Evolutionary conservation across 2,113 vertebrate genomes (phyloP).

Genomic region (Herpetotheres cachinnans): DNA sequence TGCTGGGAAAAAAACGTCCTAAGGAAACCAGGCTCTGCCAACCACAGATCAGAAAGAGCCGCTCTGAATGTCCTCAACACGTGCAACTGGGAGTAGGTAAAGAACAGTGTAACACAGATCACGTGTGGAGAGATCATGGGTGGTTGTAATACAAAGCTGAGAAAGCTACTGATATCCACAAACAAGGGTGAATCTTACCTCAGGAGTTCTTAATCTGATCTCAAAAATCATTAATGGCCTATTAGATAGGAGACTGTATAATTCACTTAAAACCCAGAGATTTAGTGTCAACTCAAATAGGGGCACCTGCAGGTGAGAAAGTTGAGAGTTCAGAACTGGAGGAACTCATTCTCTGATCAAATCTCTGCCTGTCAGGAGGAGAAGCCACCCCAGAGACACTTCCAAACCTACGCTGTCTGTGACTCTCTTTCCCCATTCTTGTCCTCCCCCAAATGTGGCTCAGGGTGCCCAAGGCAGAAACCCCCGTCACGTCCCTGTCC

Average conservation of each 20-base stretch:
- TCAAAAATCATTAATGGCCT: not conserved
- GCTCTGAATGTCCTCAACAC: not conserved
- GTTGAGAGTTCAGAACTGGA: not conserved
- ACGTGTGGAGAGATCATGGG: not conserved
- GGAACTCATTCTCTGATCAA: not conserved
- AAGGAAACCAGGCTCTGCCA: not conserved
- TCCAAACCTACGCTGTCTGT: not conserved
- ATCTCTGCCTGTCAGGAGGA: not conserved
- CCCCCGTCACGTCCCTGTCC: not conserved
- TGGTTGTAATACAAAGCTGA: not conserved
- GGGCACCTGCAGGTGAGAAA: not conserved
- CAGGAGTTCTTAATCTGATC: not conserved
- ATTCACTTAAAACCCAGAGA: not conserved
- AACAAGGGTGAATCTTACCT: not conserved
- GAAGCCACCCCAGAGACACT: not conserved
- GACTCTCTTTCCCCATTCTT: not conserved
- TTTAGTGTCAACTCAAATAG: not conserved
- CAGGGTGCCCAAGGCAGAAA: not conserved
- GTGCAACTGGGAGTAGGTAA: not conserved
- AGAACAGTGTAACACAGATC: not conserved
- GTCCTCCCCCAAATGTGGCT: not conserved
- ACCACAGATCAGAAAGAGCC: not conserved
- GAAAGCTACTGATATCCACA: not conserved
- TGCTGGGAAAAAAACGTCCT: not conserved
- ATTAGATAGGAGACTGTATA: not conserved